Percentiles rank a stretch among this genome's conserved stretches.
These are phyloP conservation scores for Tenthredo notha DNA, from an alignment of 2,888 invertebrate species.

Conservation along the genomic window DNA sequence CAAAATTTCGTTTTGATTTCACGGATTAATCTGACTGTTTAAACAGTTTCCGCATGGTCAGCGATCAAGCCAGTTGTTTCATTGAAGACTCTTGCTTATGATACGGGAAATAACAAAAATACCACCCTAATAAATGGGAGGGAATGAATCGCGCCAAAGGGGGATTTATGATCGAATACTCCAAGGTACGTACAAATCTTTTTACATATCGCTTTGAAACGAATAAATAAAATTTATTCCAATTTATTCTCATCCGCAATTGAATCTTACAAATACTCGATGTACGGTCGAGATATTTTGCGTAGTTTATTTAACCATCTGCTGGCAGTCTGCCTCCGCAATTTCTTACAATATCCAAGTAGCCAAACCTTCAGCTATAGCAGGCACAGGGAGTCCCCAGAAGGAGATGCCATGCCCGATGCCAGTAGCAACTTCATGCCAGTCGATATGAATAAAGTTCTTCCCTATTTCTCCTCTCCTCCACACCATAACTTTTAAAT, in stretches of 20 bases:
- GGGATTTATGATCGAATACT: background rate
- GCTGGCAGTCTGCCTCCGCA: constrained; percentile 37
- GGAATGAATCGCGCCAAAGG: background rate
- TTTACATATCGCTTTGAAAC: background rate
- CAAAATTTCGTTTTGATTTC: constrained; percentile 22
- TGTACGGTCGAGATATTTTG: constrained; percentile 36
- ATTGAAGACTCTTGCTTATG: background rate
- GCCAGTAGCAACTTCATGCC: constrained; percentile 31
- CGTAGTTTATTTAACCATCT: constrained; percentile 46
- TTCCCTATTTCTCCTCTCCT: constrained; percentile 44
- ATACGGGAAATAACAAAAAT: background rate
- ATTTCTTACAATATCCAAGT: constrained; percentile 33
- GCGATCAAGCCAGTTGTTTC: background rate
- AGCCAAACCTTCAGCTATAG: background rate
- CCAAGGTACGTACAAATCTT: background rate
- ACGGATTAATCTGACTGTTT: background rate
- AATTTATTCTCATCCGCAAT: constrained; percentile 28
- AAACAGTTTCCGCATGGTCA: constrained; percentile 10
- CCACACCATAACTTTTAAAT: constrained; percentile 51
- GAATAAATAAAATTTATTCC: constrained; percentile 34
- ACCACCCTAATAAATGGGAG: background rate
- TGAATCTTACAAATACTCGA: constrained; percentile 37
- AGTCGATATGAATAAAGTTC: constrained; percentile 55
- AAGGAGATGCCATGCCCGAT: constrained; percentile 38
- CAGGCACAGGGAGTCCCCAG: background rate